Evolutionary conservation across 2,888 invertebrate genomes (phyloP), one percentile per base, ranked within the genome.

Genomic region (Lysandra coridon): DNA sequence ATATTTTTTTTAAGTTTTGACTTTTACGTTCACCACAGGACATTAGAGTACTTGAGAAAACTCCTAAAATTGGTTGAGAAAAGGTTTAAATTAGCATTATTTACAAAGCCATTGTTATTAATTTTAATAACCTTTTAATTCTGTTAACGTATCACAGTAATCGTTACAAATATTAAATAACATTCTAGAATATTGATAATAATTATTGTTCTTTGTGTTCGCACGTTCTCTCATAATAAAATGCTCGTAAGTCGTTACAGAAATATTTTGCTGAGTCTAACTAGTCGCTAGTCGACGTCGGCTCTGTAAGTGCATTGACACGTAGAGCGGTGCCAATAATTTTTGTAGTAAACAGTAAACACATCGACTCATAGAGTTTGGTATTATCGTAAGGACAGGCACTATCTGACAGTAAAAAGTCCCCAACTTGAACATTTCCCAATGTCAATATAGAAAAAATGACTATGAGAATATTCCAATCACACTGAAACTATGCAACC

Each of bases 291-390:
- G 49, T 49, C 62, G n/a, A 23, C 64, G 33, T 37, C 33, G 1
- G 33, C 14, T 69, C 12, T 33, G 33, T 37, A 14, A 37, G 69
- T 69, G 69, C 69, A 33, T 69, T 69, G 69, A 69, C 69, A 33
- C 33, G 30, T 33, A 17, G 69, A 69, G 4, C 69, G 4, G 17
- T 69, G 69, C 69, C 69, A 69, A 69, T 37, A 69, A 69, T 37
- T 69, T 69, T 69, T 69, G 69, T 37, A 14, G 33, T 69, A 69
- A 69, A 69, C 69, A 69, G 69, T 69, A 69, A 33, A 33, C 69
- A 69, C 33, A 3, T 69, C 14, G 4, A 69, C 33, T 69, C 33
- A 33, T 69, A 14, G 1, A 17, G 5, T 14, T 14, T 14, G 4
- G n/a, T 62, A 7, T 23, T 64, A 33, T 17, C 12, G 69, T 69